Evolutionary conservation across 2,888 invertebrate species (phyloP), one percentile per base, ranked within the genome.

Genomic region (Coremacera marginata): DNA sequence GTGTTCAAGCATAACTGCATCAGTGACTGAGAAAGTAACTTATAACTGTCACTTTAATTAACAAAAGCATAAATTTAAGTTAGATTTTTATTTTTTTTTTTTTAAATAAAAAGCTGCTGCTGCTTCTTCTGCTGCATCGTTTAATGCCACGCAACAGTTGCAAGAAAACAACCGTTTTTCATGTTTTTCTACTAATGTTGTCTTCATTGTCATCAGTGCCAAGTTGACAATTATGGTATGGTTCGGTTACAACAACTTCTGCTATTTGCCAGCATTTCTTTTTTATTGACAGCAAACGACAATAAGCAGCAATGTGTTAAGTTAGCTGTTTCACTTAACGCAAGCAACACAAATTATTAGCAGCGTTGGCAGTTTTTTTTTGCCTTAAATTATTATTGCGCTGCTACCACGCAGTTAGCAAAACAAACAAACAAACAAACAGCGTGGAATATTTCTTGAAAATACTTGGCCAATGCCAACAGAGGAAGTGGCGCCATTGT

Each of bases 211-310:
- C 37, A 22, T 65, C 37, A 34, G 7, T 25, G 25, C 16, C 62
- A 62, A 27, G 70, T 70, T 70, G 51, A 70, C 76, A 67, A 74
- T 79, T 78, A 79, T 79, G 79, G 79, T 72, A 49, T 71, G 76
- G 76, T 70, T 77, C 76, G 72, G 49, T 78, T 75, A 73, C 71
- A 63, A n/a, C 68, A 25, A 55, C 16, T 62, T 14, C 52, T 9
- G 25, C 75, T 27, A 37, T 27, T 27, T 22, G 14, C 63, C 49
- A 31, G 51, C 37, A 2, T 31, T 16, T 71, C 44, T 57, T 55
- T 34, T 37, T 44, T 31, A 60, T 44, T 52, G 44, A 49, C 72
- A 72, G 25, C 8, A 8, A 19, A 34, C 14, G 51, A 82, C 22
- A 27, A 62, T 16, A 19, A 62, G 25, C 62, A 62, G n/a, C 62